Base-by-base conservation (phyloP, 2,888 invertebrate genomes). In the Neoascia interrupta region DNA sequence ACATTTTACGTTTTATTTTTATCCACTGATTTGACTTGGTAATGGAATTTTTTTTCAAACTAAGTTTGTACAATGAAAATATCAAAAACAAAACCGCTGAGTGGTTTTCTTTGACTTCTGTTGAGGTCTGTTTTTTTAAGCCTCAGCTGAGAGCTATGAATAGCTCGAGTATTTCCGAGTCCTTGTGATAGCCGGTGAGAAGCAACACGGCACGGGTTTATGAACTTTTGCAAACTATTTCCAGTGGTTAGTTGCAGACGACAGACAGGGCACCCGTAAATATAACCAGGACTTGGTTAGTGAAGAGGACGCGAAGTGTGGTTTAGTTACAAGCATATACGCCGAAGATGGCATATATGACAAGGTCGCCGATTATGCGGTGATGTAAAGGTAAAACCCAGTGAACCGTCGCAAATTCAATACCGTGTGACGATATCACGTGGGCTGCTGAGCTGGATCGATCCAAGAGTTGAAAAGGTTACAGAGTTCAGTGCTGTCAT, bases 391-490 rank as follows among this genome's bases (percentile, higher is more conserved):
- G 66, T 47, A 56, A 47, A 39, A 56, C 21, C 47, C 54, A 56
- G 4, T 45, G 66, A 66, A 66, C 66, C 54, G 45, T 39, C 54
- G 31, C 15, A 3, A 37, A 66, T 47, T 10, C 11, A 31, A 39
- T 56, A 47, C 15, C 8, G 5, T 39, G 37, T 56, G 37, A 66
- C 56, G 66, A 21, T 66, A 31, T 56, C 56, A 66, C 47, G 47
- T 56, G 47, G 26, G 28, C 16, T 18, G 11, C 23, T n/a, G 23
- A 19, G n/a, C n/a, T n/a, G n/a, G 47, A 31, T 47, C 39, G 21
- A 31, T 39, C 36, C 13, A n/a, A n/a, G n/a, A 43, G 34, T 64
- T 64, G 64, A 47, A 47, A 56, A 56, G 66, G 66, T 54, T 56
- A 54, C 37, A 31, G 15, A 13, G 18, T 26, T 23, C 28, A 36